phyloP scores from a whole-genome alignment of 2,888 invertebrate species.

The Atrina japonica region DNA sequence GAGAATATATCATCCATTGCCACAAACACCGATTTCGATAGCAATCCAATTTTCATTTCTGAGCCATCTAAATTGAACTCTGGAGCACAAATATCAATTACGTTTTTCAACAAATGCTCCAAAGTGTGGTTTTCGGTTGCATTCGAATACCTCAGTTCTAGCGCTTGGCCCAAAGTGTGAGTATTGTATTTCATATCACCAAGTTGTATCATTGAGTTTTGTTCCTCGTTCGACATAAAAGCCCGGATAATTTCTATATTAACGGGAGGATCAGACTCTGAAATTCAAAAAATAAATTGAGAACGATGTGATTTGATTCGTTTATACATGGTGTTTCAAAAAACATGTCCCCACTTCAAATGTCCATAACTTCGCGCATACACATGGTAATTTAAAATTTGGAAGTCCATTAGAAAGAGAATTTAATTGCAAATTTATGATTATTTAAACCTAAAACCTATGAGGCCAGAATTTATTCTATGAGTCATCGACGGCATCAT shows the following conservation, averaged over 20 bases:
- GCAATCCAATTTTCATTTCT: constrained; percentile 52
- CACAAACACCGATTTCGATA: constrained; percentile 60
- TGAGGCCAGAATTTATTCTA: no score
- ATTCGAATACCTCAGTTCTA: constrained; percentile 54
- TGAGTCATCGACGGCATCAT: no score
- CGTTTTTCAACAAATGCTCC: constrained; percentile 52
- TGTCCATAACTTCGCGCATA: no score
- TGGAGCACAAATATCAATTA: constrained; percentile 63
- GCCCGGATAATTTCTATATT: constrained; percentile 56
- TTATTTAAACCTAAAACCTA: no score
- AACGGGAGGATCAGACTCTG: constrained; percentile 1
- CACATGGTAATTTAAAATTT: no score
- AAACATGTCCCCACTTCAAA: no score
- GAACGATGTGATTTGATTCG: background rate
- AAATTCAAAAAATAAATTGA: background rate
- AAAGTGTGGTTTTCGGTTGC: constrained; percentile 20
- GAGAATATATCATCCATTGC: constrained; percentile 55
- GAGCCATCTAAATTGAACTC: constrained; percentile 50
- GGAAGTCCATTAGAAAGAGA: no score
- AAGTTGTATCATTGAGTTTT: constrained; percentile 46
- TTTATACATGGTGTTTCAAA: no score
- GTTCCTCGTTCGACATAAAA: constrained; percentile 62
- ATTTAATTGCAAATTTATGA: no score
- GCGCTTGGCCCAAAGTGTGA: constrained; percentile 58
- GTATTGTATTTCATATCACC: constrained; percentile 60